Evolutionary conservation across 2,888 invertebrate genomes (phyloP), one percentile per base, ranked within the genome.

Genomic region (Laothoe populi): DNA sequence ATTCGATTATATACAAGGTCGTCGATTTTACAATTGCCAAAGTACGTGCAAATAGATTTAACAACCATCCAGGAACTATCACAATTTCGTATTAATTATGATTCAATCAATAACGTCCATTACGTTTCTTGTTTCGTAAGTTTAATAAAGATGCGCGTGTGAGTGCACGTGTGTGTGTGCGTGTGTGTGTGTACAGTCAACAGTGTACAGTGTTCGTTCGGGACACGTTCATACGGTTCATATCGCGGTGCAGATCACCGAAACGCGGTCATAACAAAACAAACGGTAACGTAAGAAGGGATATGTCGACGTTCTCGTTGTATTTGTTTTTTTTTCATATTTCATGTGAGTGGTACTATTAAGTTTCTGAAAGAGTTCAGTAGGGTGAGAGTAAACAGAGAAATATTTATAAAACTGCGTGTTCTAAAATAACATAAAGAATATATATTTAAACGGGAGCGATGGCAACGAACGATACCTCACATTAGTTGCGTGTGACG

Each of bases 1-100:
- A 58, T 62, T 31, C 53, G 35, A 53, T 31, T 53, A 62, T 62
- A 58, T 62, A 62, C 62, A 62, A 62, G 44, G 45, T 58, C 23
- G 24, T 40, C 58, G 40, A 16, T 60, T 60, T 53, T 53, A 53
- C 53, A 53, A 53, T 35, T 53, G 53, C 31, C 53, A 35, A 53
- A 35, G 53, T 53, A 35, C 4, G 35, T 53, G 53, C 35, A 53
- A 53, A 19, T 53, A 53, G 35, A 53, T 53, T 35, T 53, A 53
- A 53, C 53, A 53, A 53, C 53, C 53, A 53, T 53, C 35, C 53
- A 53, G 53, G 53, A 53, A 59, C 59, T 26, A 59, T 59, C 45
- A 59, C 59, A 59, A 59, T 59, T n/a, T 44, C 44, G 8, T 59
- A 26, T 31, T 16, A 49, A 49, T 46, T 53, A 53, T 31, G 31